Base-by-base conservation (phyloP, 1,140 invertebrate genomes). In the Triops cancriformis region DNA sequence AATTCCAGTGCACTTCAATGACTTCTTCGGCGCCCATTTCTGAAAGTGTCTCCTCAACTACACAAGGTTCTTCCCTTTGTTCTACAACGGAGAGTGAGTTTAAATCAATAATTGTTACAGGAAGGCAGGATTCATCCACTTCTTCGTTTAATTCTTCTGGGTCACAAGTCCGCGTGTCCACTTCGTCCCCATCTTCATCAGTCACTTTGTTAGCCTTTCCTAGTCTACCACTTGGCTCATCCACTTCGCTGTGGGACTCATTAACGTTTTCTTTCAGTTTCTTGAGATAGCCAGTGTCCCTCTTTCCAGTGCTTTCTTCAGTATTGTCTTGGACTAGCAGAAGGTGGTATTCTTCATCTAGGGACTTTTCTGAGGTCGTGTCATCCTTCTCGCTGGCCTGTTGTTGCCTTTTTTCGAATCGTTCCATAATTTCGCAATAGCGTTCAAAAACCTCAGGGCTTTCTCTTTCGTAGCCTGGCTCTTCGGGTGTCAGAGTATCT, bases 101-200 rank as follows among this genome's bases (percentile, higher is more conserved):
- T 23, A 64, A 14, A 23, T 64, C 51, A 18, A 23, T 23, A 18
- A 64, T 14, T 6, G 51, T 64, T 64, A 64, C 23, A 23, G 51
- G 51, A 64, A 64, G 51, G 51, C n/a, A 64, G 23, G 51, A 64
- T 64, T 64, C 51, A 14, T 64, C 51, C 51, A 64, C 51, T 64
- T 76, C 74, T 43, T 31, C 74, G 28, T 31, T 42, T 76, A 45
- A 42, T 31, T 76, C 45, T 26, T 41, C 74, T 11, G 37, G 18
- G 37, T 31, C 37, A 43, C 23, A n/a, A 28, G 73, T 42, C 28
- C 18, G 18, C 18, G 18, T 42, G 23, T 76, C 74, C 26, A 27
- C 27, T 76, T 1, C 11, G 23, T 27, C 10, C 23, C 37, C 14
- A n/a, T n/a, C 23, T 26, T 31, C 41, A 41, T 45, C 31, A 18